phyloP scores from a whole-genome alignment of 2,888 invertebrate species.

The Euzophera pinguis region DNA sequence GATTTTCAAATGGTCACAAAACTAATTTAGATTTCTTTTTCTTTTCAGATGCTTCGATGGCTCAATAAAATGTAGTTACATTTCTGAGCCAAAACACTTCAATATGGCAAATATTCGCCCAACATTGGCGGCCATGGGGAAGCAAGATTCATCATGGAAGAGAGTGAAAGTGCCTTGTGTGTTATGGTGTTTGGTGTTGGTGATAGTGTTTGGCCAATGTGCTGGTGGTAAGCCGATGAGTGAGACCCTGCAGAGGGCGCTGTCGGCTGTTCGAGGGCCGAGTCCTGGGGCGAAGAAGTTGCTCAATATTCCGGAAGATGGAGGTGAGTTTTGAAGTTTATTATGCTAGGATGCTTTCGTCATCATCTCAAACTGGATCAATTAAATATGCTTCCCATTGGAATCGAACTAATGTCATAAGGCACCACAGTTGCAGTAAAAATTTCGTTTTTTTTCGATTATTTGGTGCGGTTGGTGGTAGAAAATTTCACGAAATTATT shows the following conservation, averaged over 20 bases:
- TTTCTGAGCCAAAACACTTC: neutral
- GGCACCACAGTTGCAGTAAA: too few species aligned
- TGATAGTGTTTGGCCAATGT: conserved; percentile 46
- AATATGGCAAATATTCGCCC: conserved; percentile 28
- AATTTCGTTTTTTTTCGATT: too few species aligned
- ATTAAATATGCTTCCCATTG: too few species aligned
- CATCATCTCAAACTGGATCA: too few species aligned
- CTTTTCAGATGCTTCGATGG: conserved; percentile 32
- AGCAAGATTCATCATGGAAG: conserved; percentile 57
- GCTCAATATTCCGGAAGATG: conserved; percentile 76
- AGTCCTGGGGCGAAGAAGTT: conserved; percentile 77
- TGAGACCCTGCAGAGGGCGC: conserved; percentile 74
- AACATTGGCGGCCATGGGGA: conserved; percentile 38
- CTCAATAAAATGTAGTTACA: conserved; percentile 29
- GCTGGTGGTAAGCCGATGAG: conserved; percentile 69
- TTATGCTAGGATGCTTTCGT: too few species aligned
- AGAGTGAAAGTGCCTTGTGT: conserved; percentile 44
- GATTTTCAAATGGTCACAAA: too few species aligned
- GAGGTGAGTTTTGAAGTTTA: conserved; percentile 51
- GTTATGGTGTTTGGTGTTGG: conserved; percentile 48
- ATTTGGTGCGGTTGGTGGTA: too few species aligned
- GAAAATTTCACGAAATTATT: too few species aligned
- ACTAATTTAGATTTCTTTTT: conserved; percentile 6
- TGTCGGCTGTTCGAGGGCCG: conserved; percentile 73
- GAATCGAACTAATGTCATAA: too few species aligned